These are phyloP conservation scores for Gallirallus australis DNA, from an alignment of 2,797 vertebrate genomes.

Conservation along the genomic window DNA sequence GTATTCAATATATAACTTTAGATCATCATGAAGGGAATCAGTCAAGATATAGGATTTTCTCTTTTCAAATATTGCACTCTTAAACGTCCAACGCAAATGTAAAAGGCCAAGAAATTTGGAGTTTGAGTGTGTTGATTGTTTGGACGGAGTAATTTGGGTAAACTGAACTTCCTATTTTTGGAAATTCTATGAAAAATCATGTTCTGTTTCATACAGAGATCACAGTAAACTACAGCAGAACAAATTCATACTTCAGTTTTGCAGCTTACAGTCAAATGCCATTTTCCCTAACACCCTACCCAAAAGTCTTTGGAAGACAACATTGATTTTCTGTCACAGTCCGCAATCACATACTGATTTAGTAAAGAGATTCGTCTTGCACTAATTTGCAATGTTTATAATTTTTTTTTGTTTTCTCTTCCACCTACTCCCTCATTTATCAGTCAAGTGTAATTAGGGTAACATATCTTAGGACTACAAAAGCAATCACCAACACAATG, in stretches of 20 bases:
- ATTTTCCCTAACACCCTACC: background rate
- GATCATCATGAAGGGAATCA: background rate
- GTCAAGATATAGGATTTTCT: background rate
- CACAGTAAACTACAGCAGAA: background rate
- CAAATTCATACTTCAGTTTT: background rate
- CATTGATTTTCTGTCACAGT: background rate
- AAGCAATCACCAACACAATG: background rate
- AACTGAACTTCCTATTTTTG: background rate
- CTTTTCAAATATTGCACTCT: background rate
- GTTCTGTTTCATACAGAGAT: background rate
- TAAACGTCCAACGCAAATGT: background rate
- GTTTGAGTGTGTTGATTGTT: background rate
- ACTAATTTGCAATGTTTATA: background rate
- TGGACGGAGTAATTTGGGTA: too few relatives aligned
- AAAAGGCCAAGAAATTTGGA: background rate
- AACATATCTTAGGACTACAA: background rate
- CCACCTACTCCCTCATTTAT: background rate
- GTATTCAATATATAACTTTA: background rate
- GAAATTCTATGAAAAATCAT: fast-evolving
- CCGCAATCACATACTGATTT: background rate
- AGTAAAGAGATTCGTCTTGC: background rate
- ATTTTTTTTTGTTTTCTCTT: background rate
- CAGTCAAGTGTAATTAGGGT: background rate
- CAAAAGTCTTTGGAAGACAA: background rate
- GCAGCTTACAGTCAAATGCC: background rate